These are phyloP conservation scores for Xanthorhoe designata DNA, from an alignment of 2,888 invertebrate genomes.

Conservation along the genomic window DNA sequence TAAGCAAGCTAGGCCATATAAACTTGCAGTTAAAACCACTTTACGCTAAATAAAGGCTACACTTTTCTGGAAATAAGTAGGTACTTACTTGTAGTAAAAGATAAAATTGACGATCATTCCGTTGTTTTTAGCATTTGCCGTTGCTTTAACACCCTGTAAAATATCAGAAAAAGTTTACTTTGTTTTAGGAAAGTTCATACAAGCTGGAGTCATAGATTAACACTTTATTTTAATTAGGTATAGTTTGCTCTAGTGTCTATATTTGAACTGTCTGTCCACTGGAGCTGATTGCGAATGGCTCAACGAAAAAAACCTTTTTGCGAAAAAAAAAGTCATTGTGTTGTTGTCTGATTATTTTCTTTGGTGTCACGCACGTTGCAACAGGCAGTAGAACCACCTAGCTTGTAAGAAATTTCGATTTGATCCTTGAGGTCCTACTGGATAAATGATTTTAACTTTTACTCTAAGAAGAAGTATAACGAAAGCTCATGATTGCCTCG, in stretches of 20 bases:
- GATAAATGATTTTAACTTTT: too few relatives aligned
- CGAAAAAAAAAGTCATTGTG: too few relatives aligned
- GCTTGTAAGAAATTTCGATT: too few relatives aligned
- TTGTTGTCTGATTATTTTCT: too few relatives aligned
- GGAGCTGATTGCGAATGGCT: too few relatives aligned
- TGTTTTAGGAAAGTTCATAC: neutral
- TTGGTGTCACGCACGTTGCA: too few relatives aligned
- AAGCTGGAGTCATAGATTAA: neutral
- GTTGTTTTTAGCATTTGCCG: slow-evolving; percentile 8
- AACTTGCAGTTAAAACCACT: slow-evolving; percentile 7
- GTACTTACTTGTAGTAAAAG: slow-evolving; percentile 18
- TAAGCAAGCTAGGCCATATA: neutral
- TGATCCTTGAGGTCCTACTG: too few relatives aligned
- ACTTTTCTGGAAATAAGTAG: slow-evolving; percentile 2
- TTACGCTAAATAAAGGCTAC: slow-evolving; percentile 13
- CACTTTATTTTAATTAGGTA: neutral
- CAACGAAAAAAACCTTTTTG: too few relatives aligned
- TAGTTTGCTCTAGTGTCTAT: neutral
- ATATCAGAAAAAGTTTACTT: neutral
- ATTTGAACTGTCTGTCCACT: too few relatives aligned
- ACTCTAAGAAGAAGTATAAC: too few relatives aligned
- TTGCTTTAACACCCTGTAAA: neutral
- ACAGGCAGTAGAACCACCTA: too few relatives aligned
- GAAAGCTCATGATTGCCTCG: too few relatives aligned
- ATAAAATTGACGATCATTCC: slow-evolving; percentile 6